These are phyloP conservation scores for Crambe crambe DNA, from an alignment of 37 sponge, comb jelly and placozoan genomes.

Conservation along the genomic window DNA sequence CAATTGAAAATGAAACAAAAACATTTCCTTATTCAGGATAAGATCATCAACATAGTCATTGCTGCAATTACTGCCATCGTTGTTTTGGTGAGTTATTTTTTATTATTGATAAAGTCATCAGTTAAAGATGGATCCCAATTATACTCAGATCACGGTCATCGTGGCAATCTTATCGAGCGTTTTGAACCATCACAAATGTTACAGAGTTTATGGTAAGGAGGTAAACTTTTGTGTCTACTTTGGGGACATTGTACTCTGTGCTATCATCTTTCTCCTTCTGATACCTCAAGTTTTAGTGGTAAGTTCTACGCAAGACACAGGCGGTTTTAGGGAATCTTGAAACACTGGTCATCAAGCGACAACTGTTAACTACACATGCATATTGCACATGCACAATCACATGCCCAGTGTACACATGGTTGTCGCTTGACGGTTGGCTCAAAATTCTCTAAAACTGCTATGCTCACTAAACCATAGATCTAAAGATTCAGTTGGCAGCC, in stretches of 20 bases:
- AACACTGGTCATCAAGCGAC: background rate
- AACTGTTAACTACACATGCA: background rate
- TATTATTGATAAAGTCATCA: background rate
- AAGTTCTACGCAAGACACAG: no score
- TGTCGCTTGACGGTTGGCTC: no score
- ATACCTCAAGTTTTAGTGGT: slow-evolving; percentile 68
- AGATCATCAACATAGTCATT: slow-evolving; percentile 60
- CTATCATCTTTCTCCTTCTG: slow-evolving; percentile 50
- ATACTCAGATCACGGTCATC: slow-evolving; percentile 40
- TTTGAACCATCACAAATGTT: slow-evolving; percentile 36
- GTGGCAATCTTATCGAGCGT: slow-evolving; percentile 55
- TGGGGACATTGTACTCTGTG: slow-evolving; percentile 56
- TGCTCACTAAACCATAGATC: no score
- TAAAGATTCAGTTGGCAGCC: no score
- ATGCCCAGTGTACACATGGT: no score
- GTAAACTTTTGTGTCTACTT: slow-evolving; percentile 47
- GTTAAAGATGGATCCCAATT: background rate
- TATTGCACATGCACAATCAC: background rate
- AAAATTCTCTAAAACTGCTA: no score
- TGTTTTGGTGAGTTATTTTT: slow-evolving; percentile 32
- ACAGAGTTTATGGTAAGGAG: slow-evolving; percentile 8
- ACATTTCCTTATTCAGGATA: no score
- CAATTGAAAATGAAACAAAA: no score
- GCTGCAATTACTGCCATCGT: slow-evolving; percentile 48
- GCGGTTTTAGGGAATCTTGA: no score